Percentiles rank a stretch among this genome's conserved stretches.
phyloP scores from a whole-genome alignment of 2,113 vertebrate genomes.

The Chloropsis hardwickii region DNA sequence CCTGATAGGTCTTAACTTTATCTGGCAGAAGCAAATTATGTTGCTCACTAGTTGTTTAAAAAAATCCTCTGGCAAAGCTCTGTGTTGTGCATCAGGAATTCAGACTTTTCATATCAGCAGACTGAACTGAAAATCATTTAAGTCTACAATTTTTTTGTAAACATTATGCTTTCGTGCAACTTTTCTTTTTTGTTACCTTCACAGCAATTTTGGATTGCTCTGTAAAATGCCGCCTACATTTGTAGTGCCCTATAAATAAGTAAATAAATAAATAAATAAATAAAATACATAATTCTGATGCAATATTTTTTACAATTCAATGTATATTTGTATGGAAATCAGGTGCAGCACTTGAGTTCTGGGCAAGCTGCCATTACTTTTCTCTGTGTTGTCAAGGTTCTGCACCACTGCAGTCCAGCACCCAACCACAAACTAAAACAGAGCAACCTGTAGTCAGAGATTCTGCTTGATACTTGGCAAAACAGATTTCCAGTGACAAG shows the following conservation, averaged over 20 bases:
- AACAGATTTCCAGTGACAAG: background rate
- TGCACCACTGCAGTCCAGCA: background rate
- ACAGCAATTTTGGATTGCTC: background rate
- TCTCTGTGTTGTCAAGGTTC: background rate
- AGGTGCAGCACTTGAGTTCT: background rate
- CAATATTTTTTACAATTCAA: background rate
- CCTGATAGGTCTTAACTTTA: background rate
- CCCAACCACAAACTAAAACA: background rate
- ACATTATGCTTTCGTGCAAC: background rate
- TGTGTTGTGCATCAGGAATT: background rate
- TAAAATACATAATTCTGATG: background rate
- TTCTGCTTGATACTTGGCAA: background rate
- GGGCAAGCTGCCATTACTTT: slow-evolving; percentile 18
- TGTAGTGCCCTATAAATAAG: background rate
- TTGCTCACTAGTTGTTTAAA: background rate
- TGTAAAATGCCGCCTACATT: background rate
- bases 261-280: background rate
- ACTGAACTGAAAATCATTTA: background rate
- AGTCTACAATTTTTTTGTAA: background rate
- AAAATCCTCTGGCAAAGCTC: background rate
- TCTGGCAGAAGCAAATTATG: background rate
- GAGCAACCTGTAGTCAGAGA: background rate
- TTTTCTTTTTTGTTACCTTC: background rate
- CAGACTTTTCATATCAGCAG: background rate
- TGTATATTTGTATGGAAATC: slow-evolving; percentile 39